These are phyloP conservation scores for Pristionchus arcanus DNA, from an alignment of 2,888 invertebrate species.

Conservation along the genomic window DNA sequence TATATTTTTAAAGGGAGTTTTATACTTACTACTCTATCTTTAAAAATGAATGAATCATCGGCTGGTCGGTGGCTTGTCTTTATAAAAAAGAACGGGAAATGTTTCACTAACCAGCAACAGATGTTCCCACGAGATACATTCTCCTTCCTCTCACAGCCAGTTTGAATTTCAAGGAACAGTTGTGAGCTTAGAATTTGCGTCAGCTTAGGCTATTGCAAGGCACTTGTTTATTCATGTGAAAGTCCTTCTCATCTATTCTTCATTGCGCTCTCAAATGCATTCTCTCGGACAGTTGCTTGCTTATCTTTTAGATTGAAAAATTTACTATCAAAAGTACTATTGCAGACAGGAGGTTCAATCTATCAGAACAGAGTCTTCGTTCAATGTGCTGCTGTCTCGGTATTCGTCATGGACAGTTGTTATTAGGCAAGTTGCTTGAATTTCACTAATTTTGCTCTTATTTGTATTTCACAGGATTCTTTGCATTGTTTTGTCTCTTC, in stretches of 20 bases:
- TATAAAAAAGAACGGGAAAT: neutral
- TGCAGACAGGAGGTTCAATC: neutral
- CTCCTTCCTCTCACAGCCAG: neutral
- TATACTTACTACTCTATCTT: neutral
- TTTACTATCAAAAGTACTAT: neutral
- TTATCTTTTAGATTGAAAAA: neutral
- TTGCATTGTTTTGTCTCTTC: conserved; percentile 33
- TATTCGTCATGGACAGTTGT: conserved; percentile 39
- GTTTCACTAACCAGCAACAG: conserved; percentile 11
- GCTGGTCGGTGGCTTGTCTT: neutral
- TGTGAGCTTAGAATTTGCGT: too few species aligned
- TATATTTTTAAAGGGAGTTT: neutral
- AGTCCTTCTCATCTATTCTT: neutral
- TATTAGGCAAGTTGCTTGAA: neutral
- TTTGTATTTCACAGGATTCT: neutral
- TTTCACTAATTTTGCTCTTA: neutral
- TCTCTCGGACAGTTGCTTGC: conserved; percentile 6
- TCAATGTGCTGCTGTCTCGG: conserved; percentile 45
- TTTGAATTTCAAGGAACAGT: neutral
- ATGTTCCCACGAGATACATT: conserved; percentile 40
- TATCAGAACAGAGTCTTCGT: too few species aligned
- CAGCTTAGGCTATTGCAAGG: neutral
- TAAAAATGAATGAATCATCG: neutral
- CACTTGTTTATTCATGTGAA: conserved; percentile 29
- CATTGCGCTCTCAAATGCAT: neutral